Conservation (phyloP, 2,797 vertebrate species). For the Rhynchonycteris naso region DNA sequence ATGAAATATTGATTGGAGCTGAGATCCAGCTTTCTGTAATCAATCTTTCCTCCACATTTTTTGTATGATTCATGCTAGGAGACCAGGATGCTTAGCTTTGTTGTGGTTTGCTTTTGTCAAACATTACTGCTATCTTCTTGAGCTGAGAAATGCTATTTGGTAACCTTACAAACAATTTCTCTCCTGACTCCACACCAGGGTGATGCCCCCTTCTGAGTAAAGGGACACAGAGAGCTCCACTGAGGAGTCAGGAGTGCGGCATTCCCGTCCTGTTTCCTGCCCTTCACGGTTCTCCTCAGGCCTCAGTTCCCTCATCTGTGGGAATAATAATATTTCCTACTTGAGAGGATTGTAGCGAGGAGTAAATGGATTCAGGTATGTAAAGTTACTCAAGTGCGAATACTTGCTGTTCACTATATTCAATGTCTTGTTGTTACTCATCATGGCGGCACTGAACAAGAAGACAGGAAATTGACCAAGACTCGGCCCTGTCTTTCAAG, state of each 20-base stretch:
- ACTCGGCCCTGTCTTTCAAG: neutral
- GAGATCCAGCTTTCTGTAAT: slow-evolving; percentile 80
- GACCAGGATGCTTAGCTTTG: slow-evolving; percentile 73
- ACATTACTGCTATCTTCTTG: slow-evolving; percentile 68
- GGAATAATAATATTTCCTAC: neutral
- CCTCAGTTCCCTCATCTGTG: neutral
- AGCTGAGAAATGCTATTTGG: slow-evolving; percentile 76
- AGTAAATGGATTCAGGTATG: neutral
- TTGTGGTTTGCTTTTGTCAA: slow-evolving; percentile 81
- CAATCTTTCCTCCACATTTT: slow-evolving; percentile 81
- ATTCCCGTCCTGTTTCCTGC: neutral
- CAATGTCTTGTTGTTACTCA: neutral
- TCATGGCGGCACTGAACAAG: neutral
- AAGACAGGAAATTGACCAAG: neutral
- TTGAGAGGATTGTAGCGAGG: neutral
- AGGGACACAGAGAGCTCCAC: neutral
- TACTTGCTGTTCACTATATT: neutral
- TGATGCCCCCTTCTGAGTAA: slow-evolving; percentile 61
- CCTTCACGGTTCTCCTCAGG: neutral
- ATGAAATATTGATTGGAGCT: slow-evolving; percentile 81
- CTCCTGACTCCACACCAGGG: slow-evolving; percentile 66
- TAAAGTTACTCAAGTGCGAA: neutral
- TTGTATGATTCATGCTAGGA: slow-evolving; percentile 80
- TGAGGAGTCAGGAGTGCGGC: neutral
- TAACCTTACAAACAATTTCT: slow-evolving; percentile 72